These are phyloP conservation scores for Ciconia maguari DNA, from an alignment of 2,113 vertebrate genomes.

Conservation along the genomic window DNA sequence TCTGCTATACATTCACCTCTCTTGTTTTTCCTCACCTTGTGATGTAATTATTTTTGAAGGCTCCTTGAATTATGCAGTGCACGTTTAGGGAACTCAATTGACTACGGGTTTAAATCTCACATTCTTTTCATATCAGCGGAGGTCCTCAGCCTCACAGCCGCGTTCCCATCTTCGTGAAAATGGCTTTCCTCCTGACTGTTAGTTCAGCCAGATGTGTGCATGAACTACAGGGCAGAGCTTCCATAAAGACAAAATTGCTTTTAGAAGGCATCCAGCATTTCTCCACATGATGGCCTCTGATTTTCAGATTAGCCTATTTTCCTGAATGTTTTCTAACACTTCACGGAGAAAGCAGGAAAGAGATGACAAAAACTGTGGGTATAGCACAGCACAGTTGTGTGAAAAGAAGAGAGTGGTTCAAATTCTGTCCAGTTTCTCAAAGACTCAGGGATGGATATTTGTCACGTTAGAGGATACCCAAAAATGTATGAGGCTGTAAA, in stretches of 20 bases:
- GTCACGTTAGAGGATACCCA: neutral
- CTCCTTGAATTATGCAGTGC: neutral
- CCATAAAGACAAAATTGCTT: neutral
- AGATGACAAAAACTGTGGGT: neutral
- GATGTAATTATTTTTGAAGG: neutral
- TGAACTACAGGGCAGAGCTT: neutral
- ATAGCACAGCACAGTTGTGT: neutral
- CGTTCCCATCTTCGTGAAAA: neutral
- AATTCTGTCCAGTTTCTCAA: neutral
- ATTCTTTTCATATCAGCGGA: neutral
- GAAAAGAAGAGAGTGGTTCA: neutral
- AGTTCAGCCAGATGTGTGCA: neutral
- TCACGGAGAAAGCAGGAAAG: neutral
- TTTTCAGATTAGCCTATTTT: neutral
- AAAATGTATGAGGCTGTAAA: neutral
- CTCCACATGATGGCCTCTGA: neutral
- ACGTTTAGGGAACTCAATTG: neutral
- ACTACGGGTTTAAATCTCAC: neutral
- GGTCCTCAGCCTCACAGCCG: neutral
- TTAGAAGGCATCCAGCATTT: neutral
- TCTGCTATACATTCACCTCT: neutral
- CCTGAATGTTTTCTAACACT: neutral
- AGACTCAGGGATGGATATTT: neutral
- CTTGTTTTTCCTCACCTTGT: neutral
- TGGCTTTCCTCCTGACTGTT: neutral